Evolutionary conservation across 2,888 invertebrate species (phyloP), one percentile per base, ranked within the genome.

Genomic region (Pyralis farinalis): DNA sequence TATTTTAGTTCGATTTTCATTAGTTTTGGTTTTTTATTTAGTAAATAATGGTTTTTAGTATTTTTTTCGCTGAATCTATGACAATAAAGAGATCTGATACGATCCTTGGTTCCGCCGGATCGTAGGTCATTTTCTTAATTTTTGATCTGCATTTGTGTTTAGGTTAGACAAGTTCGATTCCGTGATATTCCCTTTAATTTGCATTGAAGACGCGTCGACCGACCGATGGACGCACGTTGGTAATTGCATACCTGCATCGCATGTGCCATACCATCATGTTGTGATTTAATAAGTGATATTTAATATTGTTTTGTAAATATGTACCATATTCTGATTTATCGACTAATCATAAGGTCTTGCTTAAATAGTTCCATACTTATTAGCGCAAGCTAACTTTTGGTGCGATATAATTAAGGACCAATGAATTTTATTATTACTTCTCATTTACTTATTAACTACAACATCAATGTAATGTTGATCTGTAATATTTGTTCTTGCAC

Each of bases 71-170:
- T 82, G 84, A 85, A 85, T 85, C 82, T 87, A 85, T 91, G 90
- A 90, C 90, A 90, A 87, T 90, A 87, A 74, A 85, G 79, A 91
- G 91, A 92, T 92, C 91, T 91, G 90, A 89, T 72, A 64, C 71
- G 79, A 59, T 63, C 66, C 61, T 34, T 44, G 58, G 16, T 16
- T 16, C 16, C 57, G n/a, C 58, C 53, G 49, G 54, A 46, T 64
- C 61, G 60, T 44, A 54, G 69, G 54, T 71, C 66, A 53, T 63
- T 60, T 69, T 74, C 64, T 72, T 71, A 67, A 69, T 58, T 61
- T 65, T 75, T 75, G 85, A 87, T 88, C 85, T 83, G 80, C 71
- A 75, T 80, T 83, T 84, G 78, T 64, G 49, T 73, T 61, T 76
- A 75, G 68, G 65, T 74, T 71, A 76, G 50, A 70, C 63, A 70